Evolutionary conservation across 2,888 invertebrate genomes (phyloP).

Genomic region (Aleiodes testaceus): DNA sequence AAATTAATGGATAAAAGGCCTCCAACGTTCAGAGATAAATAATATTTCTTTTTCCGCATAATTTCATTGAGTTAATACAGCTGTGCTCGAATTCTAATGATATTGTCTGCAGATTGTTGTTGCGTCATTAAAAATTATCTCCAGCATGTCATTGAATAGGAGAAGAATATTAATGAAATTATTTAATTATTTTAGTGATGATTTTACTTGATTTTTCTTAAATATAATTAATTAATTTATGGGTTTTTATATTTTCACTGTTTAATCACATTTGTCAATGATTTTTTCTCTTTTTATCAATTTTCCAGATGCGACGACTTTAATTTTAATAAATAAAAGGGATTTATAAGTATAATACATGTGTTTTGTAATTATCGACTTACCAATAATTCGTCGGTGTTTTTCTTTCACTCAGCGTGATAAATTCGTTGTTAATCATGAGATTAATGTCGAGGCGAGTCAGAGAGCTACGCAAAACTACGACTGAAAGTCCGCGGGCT

Average conservation of each 20-base stretch:
- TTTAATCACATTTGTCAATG: background rate
- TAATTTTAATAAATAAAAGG: too few species aligned
- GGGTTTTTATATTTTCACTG: background rate
- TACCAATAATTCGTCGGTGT: conserved; percentile 1
- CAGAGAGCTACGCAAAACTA: conserved; percentile 21
- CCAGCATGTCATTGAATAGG: background rate
- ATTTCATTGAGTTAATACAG: conserved; percentile 4
- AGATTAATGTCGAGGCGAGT: conserved; percentile 23
- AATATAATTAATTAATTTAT: background rate
- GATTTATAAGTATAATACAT: too few species aligned
- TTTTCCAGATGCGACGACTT: too few species aligned
- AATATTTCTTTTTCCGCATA: background rate
- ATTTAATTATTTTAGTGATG: background rate
- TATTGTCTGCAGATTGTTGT: background rate
- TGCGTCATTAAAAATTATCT: conserved; percentile 6
- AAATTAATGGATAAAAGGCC: conserved; percentile 24
- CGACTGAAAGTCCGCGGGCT: conserved; percentile 38
- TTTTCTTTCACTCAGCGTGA: conserved; percentile 19
- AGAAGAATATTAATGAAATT: too few species aligned
- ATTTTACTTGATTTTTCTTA: too few species aligned
- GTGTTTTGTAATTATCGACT: background rate
- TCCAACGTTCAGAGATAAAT: conserved; percentile 6
- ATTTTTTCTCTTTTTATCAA: background rate
- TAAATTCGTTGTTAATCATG: conserved; percentile 20
- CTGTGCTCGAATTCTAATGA: background rate